Evolutionary conservation across 1,140 invertebrate genomes (phyloP), one percentile per base, ranked within the genome.

Genomic region (Tetragnatha versicolor): DNA sequence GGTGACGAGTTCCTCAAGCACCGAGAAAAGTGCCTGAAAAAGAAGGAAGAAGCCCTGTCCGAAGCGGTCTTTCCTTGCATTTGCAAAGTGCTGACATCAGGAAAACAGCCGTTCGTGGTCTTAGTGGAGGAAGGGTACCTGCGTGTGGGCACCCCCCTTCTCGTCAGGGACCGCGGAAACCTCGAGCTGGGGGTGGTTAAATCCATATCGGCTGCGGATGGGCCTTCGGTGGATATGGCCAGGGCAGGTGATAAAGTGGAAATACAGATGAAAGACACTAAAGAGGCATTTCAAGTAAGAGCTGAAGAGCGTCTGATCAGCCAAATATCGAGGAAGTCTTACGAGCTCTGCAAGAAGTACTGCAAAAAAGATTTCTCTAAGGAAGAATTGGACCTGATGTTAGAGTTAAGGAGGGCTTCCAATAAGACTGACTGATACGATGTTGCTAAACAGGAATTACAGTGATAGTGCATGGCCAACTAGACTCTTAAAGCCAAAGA

Each of bases 41-140:
- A 97, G 84, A 90, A 96, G n/a, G 95, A 98, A 81, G 94, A 99
- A 85, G 93, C 96, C 87, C 97, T 96, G 84, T 91, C 95, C 82
- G 91, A 99, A 76, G 98, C 98, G 12, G 96, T 99, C 29, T 99
- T 99, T 87, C 98, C 98, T 0, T 99, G 96, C 88, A 98, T 97
- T 86, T 88, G 99, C 33, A 92, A 89, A 82, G 88, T 95, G 58
- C 83, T 94, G 55, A 92, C 93, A 91, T 99, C 80, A 99, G 98
- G 90, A 99, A 98, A 87, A 94, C 94, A 4, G 98, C 98, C 0
- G 99, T 94, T 81, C 82, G 98, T 98, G 39, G 96, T 99, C 2
- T 93, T 92, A 86, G 91, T 99, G 0, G 97, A 99, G 87, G 95
- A 92, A 49, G 98, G 98, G n/a, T 92, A 97, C 69, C 88, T 99